phyloP scores from a whole-genome alignment of 92 coral and sea anemone genomes.

The Heliopora coerulea region DNA sequence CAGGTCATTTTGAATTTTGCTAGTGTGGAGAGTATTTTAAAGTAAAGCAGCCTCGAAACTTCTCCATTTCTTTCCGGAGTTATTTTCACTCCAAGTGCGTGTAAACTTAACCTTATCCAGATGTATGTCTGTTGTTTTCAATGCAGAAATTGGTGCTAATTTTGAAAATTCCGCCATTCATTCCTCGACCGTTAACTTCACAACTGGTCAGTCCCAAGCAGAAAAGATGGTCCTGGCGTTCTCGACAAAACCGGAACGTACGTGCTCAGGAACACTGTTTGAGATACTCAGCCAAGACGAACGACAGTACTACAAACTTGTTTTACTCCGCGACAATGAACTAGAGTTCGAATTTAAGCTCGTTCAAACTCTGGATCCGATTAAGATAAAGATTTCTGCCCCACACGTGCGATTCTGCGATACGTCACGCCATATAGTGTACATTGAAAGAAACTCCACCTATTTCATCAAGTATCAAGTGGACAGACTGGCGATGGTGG shows the following conservation, averaged over 20 bases:
- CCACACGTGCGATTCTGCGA: conserved; percentile 25
- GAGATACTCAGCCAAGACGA: conserved; percentile 19
- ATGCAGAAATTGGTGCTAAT: conserved; percentile 20
- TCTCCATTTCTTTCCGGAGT: too few relatives aligned
- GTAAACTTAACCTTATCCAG: too few relatives aligned
- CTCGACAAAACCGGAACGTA: background rate
- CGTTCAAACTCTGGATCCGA: background rate
- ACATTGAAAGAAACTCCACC: conserved; percentile 8
- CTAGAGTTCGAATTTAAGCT: conserved; percentile 5
- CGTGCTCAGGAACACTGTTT: conserved; percentile 25
- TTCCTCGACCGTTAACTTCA: conserved; percentile 4
- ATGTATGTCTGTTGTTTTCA: background rate
- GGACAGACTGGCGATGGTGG: conserved; percentile 23
- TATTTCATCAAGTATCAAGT: conserved; percentile 9
- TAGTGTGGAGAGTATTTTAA: too few relatives aligned
- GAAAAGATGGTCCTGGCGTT: conserved; percentile 39
- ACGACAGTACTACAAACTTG: conserved; percentile 15
- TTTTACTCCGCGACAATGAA: background rate
- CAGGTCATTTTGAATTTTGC: too few relatives aligned
- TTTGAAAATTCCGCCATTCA: conserved; percentile 2
- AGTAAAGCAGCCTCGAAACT: too few relatives aligned
- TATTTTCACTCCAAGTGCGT: too few relatives aligned
- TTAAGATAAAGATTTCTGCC: background rate
- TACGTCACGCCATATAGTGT: conserved; percentile 27
- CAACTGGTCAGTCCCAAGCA: conserved; percentile 6